Percentiles rank a stretch among this genome's conserved stretches.
Evolutionary conservation across 2,797 vertebrate species (phyloP).

Genomic region (Poecilia picta): DNA sequence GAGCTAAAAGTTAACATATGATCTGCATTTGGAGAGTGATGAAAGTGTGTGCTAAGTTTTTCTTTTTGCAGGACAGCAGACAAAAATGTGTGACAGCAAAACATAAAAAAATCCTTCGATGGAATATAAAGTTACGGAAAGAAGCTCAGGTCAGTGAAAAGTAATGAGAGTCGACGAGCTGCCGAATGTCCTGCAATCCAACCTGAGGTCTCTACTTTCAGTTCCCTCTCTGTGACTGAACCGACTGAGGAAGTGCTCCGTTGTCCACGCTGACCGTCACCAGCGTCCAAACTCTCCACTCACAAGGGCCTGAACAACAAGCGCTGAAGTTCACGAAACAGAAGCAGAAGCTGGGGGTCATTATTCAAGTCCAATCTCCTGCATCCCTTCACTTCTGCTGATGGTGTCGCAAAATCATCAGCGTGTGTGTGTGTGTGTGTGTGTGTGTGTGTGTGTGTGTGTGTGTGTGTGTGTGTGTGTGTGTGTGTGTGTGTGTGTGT

Average conservation of each 20-base stretch:
- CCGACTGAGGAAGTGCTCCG: constrained; percentile 57
- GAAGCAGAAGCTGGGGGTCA: constrained; percentile 22
- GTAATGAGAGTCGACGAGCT: background rate
- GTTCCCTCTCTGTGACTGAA: constrained; percentile 52
- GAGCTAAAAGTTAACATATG: constrained; percentile 35
- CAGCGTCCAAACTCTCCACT: constrained; percentile 28
- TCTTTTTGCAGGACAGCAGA: background rate
- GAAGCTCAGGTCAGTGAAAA: constrained; percentile 15
- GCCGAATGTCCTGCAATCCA: constrained; percentile 40
- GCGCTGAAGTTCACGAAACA: constrained; percentile 14
- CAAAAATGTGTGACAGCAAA: constrained; percentile 2
- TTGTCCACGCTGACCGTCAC: constrained; percentile 61
- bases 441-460: constrained; percentile 53
- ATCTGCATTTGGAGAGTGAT: background rate
- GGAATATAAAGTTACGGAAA: constrained; percentile 15
- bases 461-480: constrained; percentile 48
- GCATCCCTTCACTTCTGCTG: constrained; percentile 32
- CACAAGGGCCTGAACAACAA: constrained; percentile 25
- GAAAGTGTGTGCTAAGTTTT: background rate
- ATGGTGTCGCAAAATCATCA: constrained; percentile 49
- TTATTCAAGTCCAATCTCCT: constrained; percentile 39
- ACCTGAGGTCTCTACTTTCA: constrained; percentile 28
- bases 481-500: constrained; percentile 55
- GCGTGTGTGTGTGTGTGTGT: constrained; percentile 44
- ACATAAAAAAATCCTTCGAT: background rate